Evolutionary conservation across 1,140 invertebrate genomes (phyloP), one percentile per base, ranked within the genome.

Genomic region (Sycophaga agraensis): DNA sequence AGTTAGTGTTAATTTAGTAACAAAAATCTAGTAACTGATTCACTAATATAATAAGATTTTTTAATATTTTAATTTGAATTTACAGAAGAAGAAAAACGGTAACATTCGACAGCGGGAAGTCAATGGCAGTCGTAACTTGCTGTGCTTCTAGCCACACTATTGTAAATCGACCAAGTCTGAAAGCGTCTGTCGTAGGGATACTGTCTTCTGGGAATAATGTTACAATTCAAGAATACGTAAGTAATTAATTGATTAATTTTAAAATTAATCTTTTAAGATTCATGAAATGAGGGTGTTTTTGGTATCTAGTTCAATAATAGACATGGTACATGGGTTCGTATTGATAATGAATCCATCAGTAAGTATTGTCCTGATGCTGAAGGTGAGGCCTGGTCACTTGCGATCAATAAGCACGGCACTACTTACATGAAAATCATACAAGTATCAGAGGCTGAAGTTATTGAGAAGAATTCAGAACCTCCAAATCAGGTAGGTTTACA

Each of bases 81-180:
- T 70, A 21, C 48, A 73, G 75, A 7, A 80, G 73, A 58, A 72
- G 68, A 50, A 80, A 78, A 59, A 66, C 66, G 0, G 65, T 71
- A 0, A 74, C 70, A 17, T 67, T 77, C 19, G 70, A 74, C 14
- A 68, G 70, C n/a, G 66, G 69, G 21, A 76, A 68, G 58, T 75
- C 65, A 16, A 81, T 81, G 78, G 64, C 78, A 8, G 90, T 93
- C 2, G 85, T 92, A 0, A 90, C 90, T 68, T 92, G 91, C 77
- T 91, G 91, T 4, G 87, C 89, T 34, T 91, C 89, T 19, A 91
- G 91, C 11, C 91, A 93, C 74, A 92, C 93, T 70, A 87, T 94
- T 55, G 80, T 91, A 34, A 86, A 84, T 63, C 79, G 83, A 61
- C 90, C 91, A 1, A 89, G 82, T 70, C 75, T 92, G n/a, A 88